Base-by-base conservation (phyloP, 2,888 invertebrate genomes). In the Polydrusus cervinus region DNA sequence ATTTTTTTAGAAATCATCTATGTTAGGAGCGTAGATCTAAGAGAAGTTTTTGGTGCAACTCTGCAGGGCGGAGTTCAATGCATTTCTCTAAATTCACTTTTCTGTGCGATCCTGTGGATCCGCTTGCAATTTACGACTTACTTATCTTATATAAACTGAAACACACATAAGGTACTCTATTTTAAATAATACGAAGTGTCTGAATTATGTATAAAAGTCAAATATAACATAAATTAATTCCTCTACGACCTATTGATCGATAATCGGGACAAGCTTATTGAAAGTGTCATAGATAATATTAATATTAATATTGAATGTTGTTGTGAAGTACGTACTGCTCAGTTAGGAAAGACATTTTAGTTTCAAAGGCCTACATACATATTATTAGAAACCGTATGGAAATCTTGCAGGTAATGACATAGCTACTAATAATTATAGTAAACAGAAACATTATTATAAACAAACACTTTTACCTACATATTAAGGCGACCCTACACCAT, bases 261-360 rank as follows among this genome's bases (percentile, higher is more conserved):
- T 69, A 74, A 74, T 74, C 74, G 55, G 74, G 40, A 47, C 69
- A 74, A 69, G 68, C 74, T 74, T 68, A 64, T 74, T 69, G 74
- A 74, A 74, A 74, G 74, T 74, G 74, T 74, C 64, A 74, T 69
- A 74, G 74, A 74, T 74, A 74, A 69, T 64, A 67, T 68, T 68
- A 67, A 72, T 72, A 65, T 65, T 64, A 47, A 25, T 65, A 30
- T 71, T 55, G 53, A 34, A 38, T 57, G 49, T 9, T 14, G 49
- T 18, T 51, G 47, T 57, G 60, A 49, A 60, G 60, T 60, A 45
- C 43, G 66, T 60, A 45, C 30, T 53, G 64, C 62, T 71, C 5
- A 25, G 3, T 25, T 51, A 25, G 55, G 40, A 71, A 51, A 34
- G 45, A 64, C 43, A 45, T 55, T 64, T 64, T 18, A 18, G 57